Conservation (phyloP, 1,140 invertebrate species). For the Galleria mellonella region DNA sequence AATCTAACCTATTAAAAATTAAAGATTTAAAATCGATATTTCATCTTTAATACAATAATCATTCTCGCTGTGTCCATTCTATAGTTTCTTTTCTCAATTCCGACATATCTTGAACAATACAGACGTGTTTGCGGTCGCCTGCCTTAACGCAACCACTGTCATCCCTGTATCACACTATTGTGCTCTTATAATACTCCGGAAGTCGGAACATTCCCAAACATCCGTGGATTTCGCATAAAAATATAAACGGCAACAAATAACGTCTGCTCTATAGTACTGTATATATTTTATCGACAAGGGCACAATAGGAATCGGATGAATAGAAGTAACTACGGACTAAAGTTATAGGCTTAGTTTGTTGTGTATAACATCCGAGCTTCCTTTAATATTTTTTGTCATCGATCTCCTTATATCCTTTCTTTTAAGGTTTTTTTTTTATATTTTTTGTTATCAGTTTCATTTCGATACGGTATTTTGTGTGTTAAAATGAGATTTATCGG, state of each 20-base stretch:
- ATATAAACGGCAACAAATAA: slow-evolving; percentile 56
- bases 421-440: slow-evolving; percentile 19
- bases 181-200: slow-evolving; percentile 41
- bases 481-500: too few relatives aligned
- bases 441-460: slow-evolving; percentile 25
- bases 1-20: too few relatives aligned
- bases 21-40: too few relatives aligned
- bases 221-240: slow-evolving; percentile 36
- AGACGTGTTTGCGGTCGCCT: slow-evolving; percentile 27
- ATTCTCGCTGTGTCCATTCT: too few relatives aligned
- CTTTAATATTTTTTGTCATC: slow-evolving; percentile 14
- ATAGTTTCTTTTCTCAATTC: too few relatives aligned
- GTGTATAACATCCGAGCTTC: slow-evolving; percentile 19
- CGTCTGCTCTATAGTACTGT: slow-evolving; percentile 10
- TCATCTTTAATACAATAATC: too few relatives aligned
- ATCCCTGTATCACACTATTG: slow-evolving; percentile 23
- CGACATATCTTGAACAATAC: too few relatives aligned
- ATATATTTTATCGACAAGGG: slow-evolving; percentile 31
- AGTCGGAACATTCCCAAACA: slow-evolving; percentile 32
- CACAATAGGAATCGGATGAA: slow-evolving; percentile 33
- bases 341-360: slow-evolving; percentile 19
- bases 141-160: slow-evolving; percentile 18
- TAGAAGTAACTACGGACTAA: slow-evolving; percentile 13
- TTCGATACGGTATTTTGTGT: not conserved
- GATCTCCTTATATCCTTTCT: not conserved